Conservation (phyloP, 2,797 vertebrate genomes). For the Phataginus tetradactyla region DNA sequence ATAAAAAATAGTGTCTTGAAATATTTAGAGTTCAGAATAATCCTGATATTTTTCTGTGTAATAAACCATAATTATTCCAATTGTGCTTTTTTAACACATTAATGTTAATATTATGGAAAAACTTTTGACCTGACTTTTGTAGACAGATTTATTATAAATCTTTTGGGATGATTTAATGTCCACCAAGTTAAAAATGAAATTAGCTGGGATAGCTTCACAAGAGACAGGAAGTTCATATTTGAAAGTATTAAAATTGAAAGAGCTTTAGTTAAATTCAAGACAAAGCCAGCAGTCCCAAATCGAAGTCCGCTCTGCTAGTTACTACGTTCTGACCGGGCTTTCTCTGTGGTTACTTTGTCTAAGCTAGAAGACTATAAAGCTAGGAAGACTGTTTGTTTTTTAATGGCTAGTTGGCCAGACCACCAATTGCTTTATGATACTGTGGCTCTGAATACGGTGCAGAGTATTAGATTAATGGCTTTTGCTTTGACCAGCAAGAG, state of each 20-base stretch:
- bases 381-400: slow-evolving; percentile 72
- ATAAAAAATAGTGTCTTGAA: neutral
- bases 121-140: slow-evolving; percentile 14
- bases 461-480: slow-evolving; percentile 43
- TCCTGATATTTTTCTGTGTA: neutral
- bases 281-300: slow-evolving; percentile 13
- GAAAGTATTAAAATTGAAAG: slow-evolving; percentile 43
- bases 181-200: neutral
- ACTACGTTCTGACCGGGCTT: slow-evolving; percentile 13
- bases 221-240: neutral
- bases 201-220: neutral
- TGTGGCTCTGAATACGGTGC: slow-evolving; percentile 44
- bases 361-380: neutral
- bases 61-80: neutral
- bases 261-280: slow-evolving; percentile 29
- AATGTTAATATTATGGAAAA: neutral
- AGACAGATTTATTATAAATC: slow-evolving; percentile 9
- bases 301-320: neutral
- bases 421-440: slow-evolving; percentile 58
- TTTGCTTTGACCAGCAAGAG: slow-evolving; percentile 61
- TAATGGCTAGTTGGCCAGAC: slow-evolving; percentile 58
- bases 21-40: neutral
- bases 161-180: neutral
- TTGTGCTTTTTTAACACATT: neutral
- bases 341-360: slow-evolving; percentile 50